Percentiles rank a stretch among this genome's conserved stretches.
These are phyloP conservation scores for Orientallactaga sibirica DNA, from an alignment of 2,797 vertebrate genomes.

Conservation along the genomic window DNA sequence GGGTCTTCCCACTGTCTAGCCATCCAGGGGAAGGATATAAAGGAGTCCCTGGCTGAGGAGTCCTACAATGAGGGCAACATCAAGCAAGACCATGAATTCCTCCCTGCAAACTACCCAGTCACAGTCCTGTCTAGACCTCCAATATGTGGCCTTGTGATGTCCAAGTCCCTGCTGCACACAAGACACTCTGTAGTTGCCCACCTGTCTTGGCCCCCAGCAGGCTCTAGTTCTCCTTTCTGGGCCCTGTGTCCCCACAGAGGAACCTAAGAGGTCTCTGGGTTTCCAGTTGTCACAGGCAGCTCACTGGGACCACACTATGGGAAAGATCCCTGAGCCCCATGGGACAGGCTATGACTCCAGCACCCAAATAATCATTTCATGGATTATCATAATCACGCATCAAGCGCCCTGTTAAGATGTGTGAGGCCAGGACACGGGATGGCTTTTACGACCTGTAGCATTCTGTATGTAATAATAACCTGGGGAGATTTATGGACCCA, in stretches of 20 bases:
- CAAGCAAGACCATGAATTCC: neutral
- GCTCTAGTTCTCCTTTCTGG: slow-evolving; percentile 90
- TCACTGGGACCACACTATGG: slow-evolving; percentile 88
- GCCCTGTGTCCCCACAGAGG: slow-evolving; percentile 75
- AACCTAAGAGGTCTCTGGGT: slow-evolving; percentile 78
- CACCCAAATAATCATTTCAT: slow-evolving; percentile 96
- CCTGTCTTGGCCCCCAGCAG: slow-evolving; percentile 74
- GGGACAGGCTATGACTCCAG: slow-evolving; percentile 91
- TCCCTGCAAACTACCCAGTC: accelerated
- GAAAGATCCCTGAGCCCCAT: slow-evolving; percentile 87
- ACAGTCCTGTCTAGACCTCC: slow-evolving; percentile 73
- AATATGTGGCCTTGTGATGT: slow-evolving; percentile 74
- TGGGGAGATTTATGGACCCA: slow-evolving; percentile 92
- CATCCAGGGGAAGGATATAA: neutral
- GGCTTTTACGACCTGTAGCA: slow-evolving; percentile 94
- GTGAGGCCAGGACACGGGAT: slow-evolving; percentile 88
- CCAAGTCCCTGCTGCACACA: slow-evolving; percentile 84
- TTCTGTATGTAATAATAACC: slow-evolving; percentile 89
- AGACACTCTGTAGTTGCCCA: slow-evolving; percentile 83
- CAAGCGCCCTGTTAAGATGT: slow-evolving; percentile 93
- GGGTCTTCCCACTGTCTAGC: accelerated
- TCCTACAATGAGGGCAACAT: accelerated
- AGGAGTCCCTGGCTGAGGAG: accelerated
- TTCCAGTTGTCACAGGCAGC: slow-evolving; percentile 90
- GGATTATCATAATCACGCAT: slow-evolving; percentile 99